Percentiles rank a stretch among this genome's conserved stretches.
These are phyloP conservation scores for Drosophila willistoni DNA, from an alignment of 1,140 invertebrate genomes.

Conservation along the genomic window DNA sequence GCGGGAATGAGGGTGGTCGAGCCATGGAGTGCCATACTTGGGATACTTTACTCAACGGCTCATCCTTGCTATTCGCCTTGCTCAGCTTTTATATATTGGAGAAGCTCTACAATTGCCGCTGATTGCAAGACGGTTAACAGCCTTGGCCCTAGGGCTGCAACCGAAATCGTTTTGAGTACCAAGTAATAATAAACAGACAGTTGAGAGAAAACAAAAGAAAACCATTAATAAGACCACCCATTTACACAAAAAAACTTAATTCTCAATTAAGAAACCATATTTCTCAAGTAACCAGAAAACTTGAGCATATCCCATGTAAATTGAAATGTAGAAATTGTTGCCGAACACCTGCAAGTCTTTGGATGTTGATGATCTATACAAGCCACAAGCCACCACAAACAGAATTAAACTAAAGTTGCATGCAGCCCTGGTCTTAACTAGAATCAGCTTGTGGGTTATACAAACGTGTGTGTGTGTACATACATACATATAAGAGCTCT, in stretches of 20 bases:
- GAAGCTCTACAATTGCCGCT: slow-evolving; percentile 58
- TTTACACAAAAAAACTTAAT: too few relatives aligned
- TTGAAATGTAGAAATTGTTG: too few relatives aligned
- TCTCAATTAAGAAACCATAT: too few relatives aligned
- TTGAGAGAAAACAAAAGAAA: too few relatives aligned
- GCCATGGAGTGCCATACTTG: slow-evolving; percentile 49
- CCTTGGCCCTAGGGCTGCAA: slow-evolving; percentile 18
- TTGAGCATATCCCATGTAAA: too few relatives aligned
- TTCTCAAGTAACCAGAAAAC: too few relatives aligned
- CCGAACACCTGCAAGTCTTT: too few relatives aligned
- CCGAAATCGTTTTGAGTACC: neutral
- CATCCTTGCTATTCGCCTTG: slow-evolving; percentile 14
- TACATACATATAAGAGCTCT: slow-evolving; percentile 10
- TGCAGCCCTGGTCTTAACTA: neutral
- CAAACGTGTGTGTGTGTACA: neutral
- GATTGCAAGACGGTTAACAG: slow-evolving; percentile 52
- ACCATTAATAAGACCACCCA: too few relatives aligned
- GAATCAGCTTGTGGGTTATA: neutral
- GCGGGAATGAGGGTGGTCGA: slow-evolving; percentile 10
- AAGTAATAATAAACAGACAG: neutral
- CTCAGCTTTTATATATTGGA: slow-evolving; percentile 17
- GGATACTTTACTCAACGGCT: slow-evolving; percentile 45
- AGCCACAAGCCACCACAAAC: neutral
- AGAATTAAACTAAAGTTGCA: slow-evolving; percentile 3
- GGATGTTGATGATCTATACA: neutral